These are phyloP conservation scores for Microctonus hyperodae DNA, from an alignment of 2,888 invertebrate species.

Conservation along the genomic window DNA sequence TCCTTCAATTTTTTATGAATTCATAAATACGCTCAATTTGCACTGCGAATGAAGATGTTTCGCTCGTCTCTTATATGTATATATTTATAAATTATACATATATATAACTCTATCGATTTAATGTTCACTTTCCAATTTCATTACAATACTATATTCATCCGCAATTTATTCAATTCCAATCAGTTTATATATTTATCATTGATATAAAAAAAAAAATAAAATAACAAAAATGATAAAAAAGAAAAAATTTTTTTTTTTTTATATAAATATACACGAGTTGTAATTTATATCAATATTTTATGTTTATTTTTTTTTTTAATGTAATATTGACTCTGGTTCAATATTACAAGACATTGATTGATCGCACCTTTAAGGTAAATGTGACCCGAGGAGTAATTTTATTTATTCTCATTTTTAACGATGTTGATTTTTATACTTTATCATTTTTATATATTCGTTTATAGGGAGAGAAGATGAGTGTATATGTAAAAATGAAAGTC, in stretches of 20 bases:
- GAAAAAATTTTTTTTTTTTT: not conserved
- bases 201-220: not conserved
- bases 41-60: conserved; percentile 30
- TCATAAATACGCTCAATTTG: conserved; percentile 24
- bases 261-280: not conserved
- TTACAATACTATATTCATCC: conserved; percentile 11
- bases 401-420: not conserved
- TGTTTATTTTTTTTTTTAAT: conserved; percentile 14
- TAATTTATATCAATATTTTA: not conserved
- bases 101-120: not conserved
- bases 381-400: conserved; percentile 11
- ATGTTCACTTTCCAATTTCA: conserved; percentile 1
- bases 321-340: conserved; percentile 1
- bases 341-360: conserved; percentile 22
- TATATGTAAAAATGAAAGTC: conserved; percentile 23
- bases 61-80: not conserved
- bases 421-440: not conserved
- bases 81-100: too few relatives aligned
- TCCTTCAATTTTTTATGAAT: conserved; percentile 22
- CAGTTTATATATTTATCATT: conserved; percentile 17
- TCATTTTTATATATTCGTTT: conserved; percentile 5
- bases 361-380: conserved; percentile 13
- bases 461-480: not conserved
- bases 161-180: not conserved
- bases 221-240: too few relatives aligned